Evolutionary conservation across 2,797 vertebrate species (phyloP), one percentile per base, ranked within the genome.

Genomic region (Avahi laniger): DNA sequence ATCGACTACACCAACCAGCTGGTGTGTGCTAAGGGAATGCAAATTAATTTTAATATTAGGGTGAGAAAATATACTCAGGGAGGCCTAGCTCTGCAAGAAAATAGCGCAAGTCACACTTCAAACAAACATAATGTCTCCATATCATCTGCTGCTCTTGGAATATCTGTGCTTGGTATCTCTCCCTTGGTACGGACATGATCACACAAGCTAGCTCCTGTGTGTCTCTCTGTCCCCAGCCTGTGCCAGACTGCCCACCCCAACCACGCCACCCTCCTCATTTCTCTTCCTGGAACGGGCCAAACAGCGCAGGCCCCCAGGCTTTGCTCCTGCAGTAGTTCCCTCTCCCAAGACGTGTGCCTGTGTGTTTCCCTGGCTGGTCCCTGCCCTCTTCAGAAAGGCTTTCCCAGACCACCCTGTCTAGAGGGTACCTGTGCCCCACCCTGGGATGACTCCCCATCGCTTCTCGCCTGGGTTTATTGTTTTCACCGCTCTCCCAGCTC

Each of bases 31-130:
- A 38, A 80, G 57, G 43, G 73, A 94, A 96, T 41, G 89, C 67
- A 90, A 88, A 93, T 95, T 93, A 75, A 93, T 92, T 94, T 85
- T 88, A 90, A 88, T 63, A 90, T 88, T 70, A 57, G 15, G 63
- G 38, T 30, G 73, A 93, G 80, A 76, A 75, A 54, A 85, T 50
- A 76, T 26, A 65, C 94, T 30, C 79, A 28, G 76, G 63, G 35
- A 91, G 67, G 50, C 69, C 72, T 69, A 88, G 72, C 78, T 92
- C 22, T 26, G 43, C 41, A 50, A 89, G 70, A 43, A 89, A 70
- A 78, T 0, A 70, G 61, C 33, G 41, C 75, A 54, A n/a, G 67
- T n/a, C 59, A 70, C 18, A 26, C 72, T 73, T 63, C 54, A 57
- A 82, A 89, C 63, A 69, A 59, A 59, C 57, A 59, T 20, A 11